Evolutionary conservation across 2,797 vertebrate genomes (phyloP).

Genomic region (Phrynocephalus forsythii): DNA sequence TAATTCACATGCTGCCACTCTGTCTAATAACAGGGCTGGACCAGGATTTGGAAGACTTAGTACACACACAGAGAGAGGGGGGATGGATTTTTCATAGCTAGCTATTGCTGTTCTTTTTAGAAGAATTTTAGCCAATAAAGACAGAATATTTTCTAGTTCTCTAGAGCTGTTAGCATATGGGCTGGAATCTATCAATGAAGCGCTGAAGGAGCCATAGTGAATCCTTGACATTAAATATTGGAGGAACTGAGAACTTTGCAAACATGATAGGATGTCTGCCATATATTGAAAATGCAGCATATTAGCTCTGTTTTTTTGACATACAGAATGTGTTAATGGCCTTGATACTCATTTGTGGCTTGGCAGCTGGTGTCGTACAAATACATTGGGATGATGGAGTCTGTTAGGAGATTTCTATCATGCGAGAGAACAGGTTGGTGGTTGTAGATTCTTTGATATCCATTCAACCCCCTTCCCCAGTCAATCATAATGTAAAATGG

Average conservation of each 20-base stretch:
- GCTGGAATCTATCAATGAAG: constrained; percentile 14
- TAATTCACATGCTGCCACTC: no score
- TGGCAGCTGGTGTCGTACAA: constrained; percentile 20
- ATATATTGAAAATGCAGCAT: constrained; percentile 24
- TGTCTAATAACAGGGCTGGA: no score
- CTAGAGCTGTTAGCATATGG: not conserved
- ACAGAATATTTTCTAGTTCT: constrained; percentile 15
- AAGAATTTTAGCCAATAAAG: not conserved
- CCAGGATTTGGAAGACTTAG: no score
- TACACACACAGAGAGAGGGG: no score
- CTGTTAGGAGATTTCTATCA: constrained; percentile 1
- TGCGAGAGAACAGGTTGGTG: not conserved
- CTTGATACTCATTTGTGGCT: constrained; percentile 30
- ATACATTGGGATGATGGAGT: constrained; percentile 24
- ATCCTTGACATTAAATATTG: constrained; percentile 20
- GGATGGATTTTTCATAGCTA: not conserved
- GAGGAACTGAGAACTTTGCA: constrained; percentile 18
- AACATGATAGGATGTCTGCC: not conserved
- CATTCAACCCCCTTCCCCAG: not conserved
- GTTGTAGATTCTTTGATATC: constrained; percentile 20
- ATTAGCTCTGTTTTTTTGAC: constrained; percentile 9
- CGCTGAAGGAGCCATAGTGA: constrained; percentile 2
- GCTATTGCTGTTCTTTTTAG: not conserved
- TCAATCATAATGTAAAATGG: constrained; percentile 1
- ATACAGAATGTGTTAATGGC: not conserved